Evolutionary conservation across 2,888 invertebrate species (phyloP).

Genomic region (Bibio marci): DNA sequence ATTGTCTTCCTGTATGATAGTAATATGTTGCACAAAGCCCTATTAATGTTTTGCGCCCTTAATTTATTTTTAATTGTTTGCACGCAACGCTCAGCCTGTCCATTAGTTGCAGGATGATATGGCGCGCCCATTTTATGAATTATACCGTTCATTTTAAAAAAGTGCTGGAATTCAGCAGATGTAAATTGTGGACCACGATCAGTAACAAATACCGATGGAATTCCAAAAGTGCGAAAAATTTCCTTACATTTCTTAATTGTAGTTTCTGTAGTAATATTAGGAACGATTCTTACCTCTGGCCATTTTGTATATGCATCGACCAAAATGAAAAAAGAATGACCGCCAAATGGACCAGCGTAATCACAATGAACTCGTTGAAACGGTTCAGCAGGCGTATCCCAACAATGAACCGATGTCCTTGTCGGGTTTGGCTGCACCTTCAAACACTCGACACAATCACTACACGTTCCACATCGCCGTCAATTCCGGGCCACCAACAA

Average conservation of each 20-base stretch:
- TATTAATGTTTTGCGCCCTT: constrained; percentile 2
- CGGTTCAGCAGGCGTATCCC: constrained; percentile 10
- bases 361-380: constrained; percentile 13
- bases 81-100: not conserved
- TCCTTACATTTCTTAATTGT: constrained; percentile 8
- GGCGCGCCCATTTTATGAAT: not conserved
- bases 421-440: constrained; percentile 5
- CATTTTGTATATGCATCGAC: constrained; percentile 14
- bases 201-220: not conserved
- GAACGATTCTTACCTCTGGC: constrained; percentile 12
- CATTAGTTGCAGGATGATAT: constrained; percentile 1
- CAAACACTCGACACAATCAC: constrained; percentile 8
- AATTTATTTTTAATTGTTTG: constrained; percentile 3
- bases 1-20: not conserved
- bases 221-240: not conserved
- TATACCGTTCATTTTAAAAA: not conserved
- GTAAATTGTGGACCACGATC: not conserved
- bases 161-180: not conserved
- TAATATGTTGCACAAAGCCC: not conserved
- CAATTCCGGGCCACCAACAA: constrained; percentile 13
- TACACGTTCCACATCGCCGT: constrained; percentile 12
- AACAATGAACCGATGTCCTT: constrained; percentile 8
- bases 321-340: constrained; percentile 9
- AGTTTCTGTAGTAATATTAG: constrained; percentile 8
- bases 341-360: constrained; percentile 10